Conservation (phyloP, 2,888 invertebrate species). For the Drosophila affinis region DNA sequence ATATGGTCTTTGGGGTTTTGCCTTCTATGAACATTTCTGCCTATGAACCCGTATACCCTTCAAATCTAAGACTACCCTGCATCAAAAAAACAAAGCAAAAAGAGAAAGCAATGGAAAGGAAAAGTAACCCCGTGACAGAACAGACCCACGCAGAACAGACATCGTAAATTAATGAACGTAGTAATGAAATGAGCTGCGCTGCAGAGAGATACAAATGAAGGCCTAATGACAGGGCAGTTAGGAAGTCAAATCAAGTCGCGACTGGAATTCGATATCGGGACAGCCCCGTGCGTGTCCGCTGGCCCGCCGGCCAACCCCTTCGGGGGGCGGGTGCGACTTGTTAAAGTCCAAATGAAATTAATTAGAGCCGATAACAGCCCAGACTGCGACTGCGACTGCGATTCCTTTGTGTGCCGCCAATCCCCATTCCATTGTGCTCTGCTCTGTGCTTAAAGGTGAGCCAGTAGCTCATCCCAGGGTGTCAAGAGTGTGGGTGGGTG, state of each 20-base stretch:
- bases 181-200: constrained; percentile 53
- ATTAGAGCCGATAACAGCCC: constrained; percentile 30
- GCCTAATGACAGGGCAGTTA: constrained; percentile 67
- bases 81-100: background rate
- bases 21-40: too few species aligned
- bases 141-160: constrained; percentile 31
- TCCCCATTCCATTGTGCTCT: too few species aligned
- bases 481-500: constrained; percentile 2
- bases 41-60: background rate
- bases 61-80: too few species aligned
- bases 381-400: background rate
- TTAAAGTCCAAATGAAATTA: constrained; percentile 48
- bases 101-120: too few species aligned
- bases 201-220: constrained; percentile 46
- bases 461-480: constrained; percentile 20
- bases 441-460: constrained; percentile 26
- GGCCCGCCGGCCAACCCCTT: background rate
- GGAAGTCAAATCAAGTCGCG: constrained; percentile 73
- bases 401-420: background rate
- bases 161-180: constrained; percentile 62
- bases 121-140: background rate
- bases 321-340: constrained; percentile 2
- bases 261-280: constrained; percentile 66
- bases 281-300: background rate
- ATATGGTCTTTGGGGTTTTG: too few species aligned